These are phyloP conservation scores for Tragelaphus imberbis DNA, from an alignment of 2,113 vertebrate species.

Conservation along the genomic window DNA sequence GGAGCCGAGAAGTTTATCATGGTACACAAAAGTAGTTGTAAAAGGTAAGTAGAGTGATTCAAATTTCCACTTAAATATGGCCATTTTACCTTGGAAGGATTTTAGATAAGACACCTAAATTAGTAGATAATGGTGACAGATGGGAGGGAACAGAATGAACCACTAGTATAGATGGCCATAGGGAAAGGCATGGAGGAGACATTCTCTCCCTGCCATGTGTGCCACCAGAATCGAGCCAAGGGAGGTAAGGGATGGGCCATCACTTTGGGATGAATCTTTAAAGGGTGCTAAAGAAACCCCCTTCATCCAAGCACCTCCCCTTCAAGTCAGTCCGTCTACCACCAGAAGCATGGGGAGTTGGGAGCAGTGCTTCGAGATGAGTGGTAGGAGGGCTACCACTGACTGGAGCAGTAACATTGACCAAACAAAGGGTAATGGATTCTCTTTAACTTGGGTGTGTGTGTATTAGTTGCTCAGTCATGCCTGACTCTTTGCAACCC, in stretches of 20 bases:
- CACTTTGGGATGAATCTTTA: background rate
- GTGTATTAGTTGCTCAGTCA: background rate
- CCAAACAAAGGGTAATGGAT: background rate
- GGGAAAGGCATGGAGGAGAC: background rate
- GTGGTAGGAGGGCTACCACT: background rate
- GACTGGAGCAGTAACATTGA: background rate
- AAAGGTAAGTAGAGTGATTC: background rate
- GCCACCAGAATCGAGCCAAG: background rate
- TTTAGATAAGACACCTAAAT: background rate
- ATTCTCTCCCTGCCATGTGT: background rate
- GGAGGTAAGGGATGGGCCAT: background rate
- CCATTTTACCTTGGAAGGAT: background rate
- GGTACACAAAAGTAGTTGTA: background rate
- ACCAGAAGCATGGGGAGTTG: background rate
- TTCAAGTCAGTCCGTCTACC: fast-evolving
- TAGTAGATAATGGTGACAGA: background rate
- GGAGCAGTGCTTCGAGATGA: background rate
- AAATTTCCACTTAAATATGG: background rate
- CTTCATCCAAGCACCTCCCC: background rate
- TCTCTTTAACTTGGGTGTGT: background rate
- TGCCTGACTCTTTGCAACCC: fast-evolving
- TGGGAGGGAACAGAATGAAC: background rate
- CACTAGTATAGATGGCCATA: background rate
- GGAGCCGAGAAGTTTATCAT: background rate
- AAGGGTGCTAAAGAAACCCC: background rate